Evolutionary conservation across 2,113 vertebrate species (phyloP), one percentile per base, ranked within the genome.

Genomic region (Catharus fuscescens): DNA sequence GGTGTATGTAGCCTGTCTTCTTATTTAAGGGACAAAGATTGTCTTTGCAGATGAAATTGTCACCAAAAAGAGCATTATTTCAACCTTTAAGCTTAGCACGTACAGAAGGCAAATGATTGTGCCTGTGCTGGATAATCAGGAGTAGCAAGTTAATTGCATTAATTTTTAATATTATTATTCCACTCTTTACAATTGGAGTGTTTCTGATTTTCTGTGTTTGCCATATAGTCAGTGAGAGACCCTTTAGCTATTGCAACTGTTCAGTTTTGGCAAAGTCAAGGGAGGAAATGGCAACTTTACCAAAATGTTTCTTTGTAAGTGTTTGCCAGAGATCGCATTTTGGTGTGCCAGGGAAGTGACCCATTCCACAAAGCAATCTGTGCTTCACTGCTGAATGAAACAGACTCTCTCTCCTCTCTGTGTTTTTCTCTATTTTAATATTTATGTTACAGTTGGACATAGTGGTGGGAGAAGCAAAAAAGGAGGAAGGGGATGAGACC

Each of bases 81-180:
- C 76, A 77, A 31, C 38, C 82, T 80, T 42, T 72, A 78, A 86
- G 84, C 72, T 95, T 48, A 77, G 57, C 81, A 38, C 1, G 2
- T 88, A 52, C 47, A 42, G 47, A 93, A 92, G 61, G 71, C 31
- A 92, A 73, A 50, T 14, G n/a, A 87, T 95, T 61, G 18, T 60
- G 57, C 56, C 83, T 90, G 62, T 93, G 59, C 92, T 95, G 76
- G 71, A 47, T 95, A 88, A 44, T 88, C 86, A 94, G 64, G 62
- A 96, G n/a, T 56, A 62, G 21, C 57, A 74, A 79, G 71, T 91
- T 97, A 97, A 97, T 95, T 87, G 31, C 50, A 74, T 94, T 96
- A 83, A 93, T 91, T 95, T 86, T 91, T 96, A 61, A 88, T 93
- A 70, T 78, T 93, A 79, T 70, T 87, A 72, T 91, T 86, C 28